A percentile compares a stretch with the other conserved stretches of the same genome.
Evolutionary conservation across 2,113 vertebrate genomes (phyloP).

Genomic region (Alligator sinensis): DNA sequence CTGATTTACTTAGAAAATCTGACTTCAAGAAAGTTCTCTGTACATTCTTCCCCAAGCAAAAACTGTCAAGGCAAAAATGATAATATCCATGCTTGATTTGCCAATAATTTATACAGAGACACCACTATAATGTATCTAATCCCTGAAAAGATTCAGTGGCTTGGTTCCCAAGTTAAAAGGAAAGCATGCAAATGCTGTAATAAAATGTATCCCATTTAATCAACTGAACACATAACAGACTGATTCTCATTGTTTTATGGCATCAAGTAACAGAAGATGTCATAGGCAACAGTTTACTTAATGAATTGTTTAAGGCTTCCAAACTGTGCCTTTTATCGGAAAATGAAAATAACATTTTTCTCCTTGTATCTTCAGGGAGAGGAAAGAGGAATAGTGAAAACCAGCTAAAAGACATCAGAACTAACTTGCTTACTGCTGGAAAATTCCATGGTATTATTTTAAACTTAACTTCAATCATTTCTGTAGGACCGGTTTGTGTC

Average conservation of each 20-base stretch:
- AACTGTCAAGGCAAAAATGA: conserved; percentile 28
- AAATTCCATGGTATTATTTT: conserved; percentile 41
- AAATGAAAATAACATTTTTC: conserved; percentile 30
- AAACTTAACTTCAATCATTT: conserved; percentile 38
- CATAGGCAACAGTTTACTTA: conserved; percentile 46
- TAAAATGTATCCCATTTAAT: conserved; percentile 74
- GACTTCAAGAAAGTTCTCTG: neutral
- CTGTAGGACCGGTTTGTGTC: neutral
- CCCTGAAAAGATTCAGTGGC: conserved; percentile 60
- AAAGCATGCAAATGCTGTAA: conserved; percentile 62
- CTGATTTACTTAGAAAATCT: neutral
- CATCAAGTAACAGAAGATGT: conserved; percentile 62
- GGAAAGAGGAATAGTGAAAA: neutral
- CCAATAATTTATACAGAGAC: conserved; percentile 57
- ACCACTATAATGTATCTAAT: conserved; percentile 70
- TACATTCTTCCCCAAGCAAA: neutral
- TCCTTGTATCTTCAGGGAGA: neutral
- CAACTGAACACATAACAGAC: conserved; percentile 67
- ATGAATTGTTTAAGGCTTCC: conserved; percentile 60
- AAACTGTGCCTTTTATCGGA: conserved; percentile 43
- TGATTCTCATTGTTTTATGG: conserved; percentile 61
- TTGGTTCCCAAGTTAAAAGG: conserved; percentile 61
- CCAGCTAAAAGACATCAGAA: conserved; percentile 42
- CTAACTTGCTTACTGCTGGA: conserved; percentile 37
- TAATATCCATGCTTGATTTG: conserved; percentile 32